Percentiles rank a stretch among this genome's conserved stretches.
phyloP scores from a whole-genome alignment of 2,113 vertebrate species.

The Scortum barcoo region DNA sequence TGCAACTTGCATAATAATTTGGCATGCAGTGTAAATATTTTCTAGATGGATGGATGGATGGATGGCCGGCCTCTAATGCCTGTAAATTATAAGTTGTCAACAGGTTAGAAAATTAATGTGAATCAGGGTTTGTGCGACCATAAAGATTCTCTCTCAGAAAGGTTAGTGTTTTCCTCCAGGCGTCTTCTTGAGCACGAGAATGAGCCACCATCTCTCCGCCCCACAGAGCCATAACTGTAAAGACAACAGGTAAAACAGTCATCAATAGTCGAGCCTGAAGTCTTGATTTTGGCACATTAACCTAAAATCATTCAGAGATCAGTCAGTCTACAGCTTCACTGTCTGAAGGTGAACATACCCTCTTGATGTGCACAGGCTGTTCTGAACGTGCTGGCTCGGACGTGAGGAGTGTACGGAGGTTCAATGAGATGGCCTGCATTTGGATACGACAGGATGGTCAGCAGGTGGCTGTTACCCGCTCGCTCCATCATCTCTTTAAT shows the following conservation, averaged over 20 bases:
- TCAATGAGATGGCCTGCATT: conserved; percentile 84
- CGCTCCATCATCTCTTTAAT: conserved; percentile 82
- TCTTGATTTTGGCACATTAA: not conserved
- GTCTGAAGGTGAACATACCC: conserved; percentile 25
- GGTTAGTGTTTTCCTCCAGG: conserved; percentile 79
- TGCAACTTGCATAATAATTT: no score
- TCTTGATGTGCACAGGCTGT: rapidly evolving
- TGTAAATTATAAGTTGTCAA: not conserved
- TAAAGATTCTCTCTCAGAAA: conserved; percentile 80
- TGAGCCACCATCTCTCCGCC: conserved; percentile 76
- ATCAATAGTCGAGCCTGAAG: not conserved
- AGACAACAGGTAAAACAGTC: not conserved
- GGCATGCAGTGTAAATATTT: no score
- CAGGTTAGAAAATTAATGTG: not conserved
- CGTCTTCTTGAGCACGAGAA: conserved; percentile 77
- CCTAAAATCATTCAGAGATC: no score
- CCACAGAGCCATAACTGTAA: conserved; percentile 76
- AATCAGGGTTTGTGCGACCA: not conserved
- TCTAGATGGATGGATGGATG: no score
- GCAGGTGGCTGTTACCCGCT: conserved; percentile 80
- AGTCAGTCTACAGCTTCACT: not conserved
- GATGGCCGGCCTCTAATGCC: no score
- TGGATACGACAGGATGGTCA: conserved; percentile 80
- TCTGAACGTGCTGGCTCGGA: conserved; percentile 51
- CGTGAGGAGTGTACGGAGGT: conserved; percentile 79